A percentile compares a stretch with the other conserved stretches of the same genome.
Evolutionary conservation across 2,113 vertebrate species (phyloP).

Genomic region (Corvus cornix): DNA sequence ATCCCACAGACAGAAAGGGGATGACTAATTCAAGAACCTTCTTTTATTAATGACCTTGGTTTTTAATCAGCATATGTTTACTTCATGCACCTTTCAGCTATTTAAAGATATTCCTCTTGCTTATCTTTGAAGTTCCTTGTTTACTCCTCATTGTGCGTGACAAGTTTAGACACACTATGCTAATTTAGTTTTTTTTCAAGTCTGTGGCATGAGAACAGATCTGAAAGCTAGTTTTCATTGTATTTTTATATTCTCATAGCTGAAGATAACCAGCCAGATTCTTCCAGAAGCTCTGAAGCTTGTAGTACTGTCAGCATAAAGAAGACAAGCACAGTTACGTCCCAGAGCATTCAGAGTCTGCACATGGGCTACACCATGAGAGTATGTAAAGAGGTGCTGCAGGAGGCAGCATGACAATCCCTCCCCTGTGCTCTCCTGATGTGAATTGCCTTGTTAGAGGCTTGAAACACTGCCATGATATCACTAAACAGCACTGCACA

Average conservation of each 20-base stretch:
- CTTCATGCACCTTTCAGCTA: background rate
- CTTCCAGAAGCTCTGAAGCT: background rate
- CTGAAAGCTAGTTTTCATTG: background rate
- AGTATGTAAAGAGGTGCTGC: background rate
- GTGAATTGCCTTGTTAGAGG: background rate
- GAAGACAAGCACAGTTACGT: background rate
- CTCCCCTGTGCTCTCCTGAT: background rate
- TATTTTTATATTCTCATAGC: background rate
- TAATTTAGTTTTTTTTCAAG: background rate
- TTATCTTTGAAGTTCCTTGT: conserved; percentile 39
- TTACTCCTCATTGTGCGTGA: background rate
- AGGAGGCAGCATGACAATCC: background rate
- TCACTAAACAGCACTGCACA: background rate
- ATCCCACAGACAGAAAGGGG: background rate
- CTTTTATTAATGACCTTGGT: conserved; percentile 33
- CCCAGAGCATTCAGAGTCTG: background rate
- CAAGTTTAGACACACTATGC: background rate
- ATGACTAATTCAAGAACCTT: conserved; percentile 20
- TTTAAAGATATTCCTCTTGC: background rate
- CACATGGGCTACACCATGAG: background rate
- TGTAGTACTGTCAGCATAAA: background rate
- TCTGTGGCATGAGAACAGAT: background rate
- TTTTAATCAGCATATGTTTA: conserved; percentile 30
- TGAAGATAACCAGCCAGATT: background rate
- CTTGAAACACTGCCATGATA: background rate